Evolutionary conservation across 2,888 invertebrate species (phyloP), one percentile per base, ranked within the genome.

Genomic region (Molanna angustata): DNA sequence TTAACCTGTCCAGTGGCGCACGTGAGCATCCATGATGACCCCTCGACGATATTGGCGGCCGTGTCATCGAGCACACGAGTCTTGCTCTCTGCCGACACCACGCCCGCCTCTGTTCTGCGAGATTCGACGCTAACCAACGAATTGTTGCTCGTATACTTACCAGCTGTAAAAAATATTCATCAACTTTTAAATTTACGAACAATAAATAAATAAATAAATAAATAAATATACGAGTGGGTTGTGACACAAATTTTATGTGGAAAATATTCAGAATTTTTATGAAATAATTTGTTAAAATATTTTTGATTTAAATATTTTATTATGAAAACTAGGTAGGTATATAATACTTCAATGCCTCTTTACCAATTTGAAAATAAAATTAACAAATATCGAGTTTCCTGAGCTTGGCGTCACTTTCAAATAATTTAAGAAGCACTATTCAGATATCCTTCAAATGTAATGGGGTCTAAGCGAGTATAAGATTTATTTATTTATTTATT

Each of bases 111-210:
- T 13, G 18, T 21, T 4, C 45, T 19, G 2, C 47, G 45, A 11
- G 54, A 54, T n/a, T 58, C 55, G 3, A 58, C 37, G 40, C 58
- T 58, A 20, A 53, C 50, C 41, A 58, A 37, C 9, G 54, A 55
- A 40, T 54, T 58, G 22, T 45, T 50, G 44, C 55, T 55, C n/a
- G 49, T 44, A 18, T 53, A 55, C 39, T 56, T 54, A 17, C 33
- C 49, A 20, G 47, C 54, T 45, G 37, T 6, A 37, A n/a, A n/a
- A n/a, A n/a, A n/a, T n/a, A n/a, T n/a, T n/a, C n/a, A n/a, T n/a
- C n/a, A n/a, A n/a, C n/a, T n/a, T n/a, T n/a, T n/a, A n/a, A n/a
- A n/a, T n/a, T n/a, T n/a, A n/a, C n/a, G n/a, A n/a, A n/a, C n/a
- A n/a, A 27, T 27, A 27, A 27, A 27, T 7, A 33, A 33, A 11